Percentiles rank a stretch among this genome's conserved stretches.
Conservation (phyloP, 1,140 invertebrate species). For the Notospermus geniculatus region DNA sequence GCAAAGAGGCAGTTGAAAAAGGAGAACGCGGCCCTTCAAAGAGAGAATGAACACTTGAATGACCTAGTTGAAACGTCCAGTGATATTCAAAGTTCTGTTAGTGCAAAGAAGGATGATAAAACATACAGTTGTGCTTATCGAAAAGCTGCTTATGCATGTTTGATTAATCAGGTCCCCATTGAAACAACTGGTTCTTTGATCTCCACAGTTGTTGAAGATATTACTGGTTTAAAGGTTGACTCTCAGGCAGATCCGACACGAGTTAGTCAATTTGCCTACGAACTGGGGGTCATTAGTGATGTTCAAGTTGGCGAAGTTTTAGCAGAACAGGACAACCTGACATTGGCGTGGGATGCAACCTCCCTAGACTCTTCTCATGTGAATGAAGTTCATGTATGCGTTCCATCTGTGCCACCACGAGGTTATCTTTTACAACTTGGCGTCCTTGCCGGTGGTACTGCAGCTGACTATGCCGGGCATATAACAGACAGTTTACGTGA, state of each 20-base stretch:
- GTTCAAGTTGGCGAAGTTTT: not conserved
- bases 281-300: slow-evolving; percentile 9
- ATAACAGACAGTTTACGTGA: slow-evolving; percentile 1
- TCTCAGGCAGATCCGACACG: not conserved
- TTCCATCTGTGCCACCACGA: not conserved
- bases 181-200: not conserved
- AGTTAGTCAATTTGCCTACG: slow-evolving; percentile 6
- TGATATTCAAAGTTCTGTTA: not conserved
- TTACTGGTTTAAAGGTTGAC: not conserved
- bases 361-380: not conserved
- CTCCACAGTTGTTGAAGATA: not conserved
- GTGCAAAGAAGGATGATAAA: slow-evolving; percentile 6
- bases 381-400: slow-evolving; percentile 1
- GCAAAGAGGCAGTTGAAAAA: too few relatives aligned
- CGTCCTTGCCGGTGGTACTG: slow-evolving; percentile 5
- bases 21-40: too few relatives aligned
- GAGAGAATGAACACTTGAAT: too few relatives aligned
- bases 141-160: slow-evolving; percentile 4
- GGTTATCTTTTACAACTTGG: slow-evolving; percentile 1
- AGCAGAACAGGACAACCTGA: slow-evolving; percentile 5
- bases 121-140: slow-evolving; percentile 2
- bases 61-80: too few relatives aligned
- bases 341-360: slow-evolving; percentile 9
- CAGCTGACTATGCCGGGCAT: slow-evolving; percentile 1
- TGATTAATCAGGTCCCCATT: slow-evolving; percentile 1